Percentiles rank a stretch among this genome's conserved stretches.
phyloP scores from a whole-genome alignment of 2,113 vertebrate genomes.

The Marcusenius ussheri region DNA sequence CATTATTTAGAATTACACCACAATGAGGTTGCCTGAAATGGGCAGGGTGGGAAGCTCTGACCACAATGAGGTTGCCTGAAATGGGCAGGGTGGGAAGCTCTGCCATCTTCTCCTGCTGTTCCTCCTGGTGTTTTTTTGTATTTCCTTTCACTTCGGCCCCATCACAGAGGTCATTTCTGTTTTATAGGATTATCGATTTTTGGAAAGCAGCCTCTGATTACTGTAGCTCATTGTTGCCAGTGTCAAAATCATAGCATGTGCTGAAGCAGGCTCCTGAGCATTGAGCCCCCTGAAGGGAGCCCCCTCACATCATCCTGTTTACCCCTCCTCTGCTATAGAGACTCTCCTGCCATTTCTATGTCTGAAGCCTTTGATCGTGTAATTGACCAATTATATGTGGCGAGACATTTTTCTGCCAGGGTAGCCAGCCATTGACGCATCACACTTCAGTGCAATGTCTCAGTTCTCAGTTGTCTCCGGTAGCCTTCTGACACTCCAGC shows the following conservation, averaged over 20 bases:
- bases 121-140: background rate
- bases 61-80: background rate
- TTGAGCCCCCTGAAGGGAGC: background rate
- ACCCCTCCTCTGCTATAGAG: background rate
- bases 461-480: background rate
- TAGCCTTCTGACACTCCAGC: background rate
- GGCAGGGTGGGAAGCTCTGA: background rate
- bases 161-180: background rate
- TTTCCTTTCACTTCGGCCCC: background rate
- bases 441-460: background rate
- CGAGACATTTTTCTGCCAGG: background rate
- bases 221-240: background rate
- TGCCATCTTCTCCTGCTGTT: background rate
- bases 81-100: background rate
- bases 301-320: background rate
- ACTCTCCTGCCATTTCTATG: background rate
- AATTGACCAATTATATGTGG: background rate
- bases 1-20: background rate
- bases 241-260: background rate
- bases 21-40: background rate
- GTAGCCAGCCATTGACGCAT: background rate
- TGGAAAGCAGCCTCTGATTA: background rate
- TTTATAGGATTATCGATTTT: background rate
- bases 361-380: background rate
- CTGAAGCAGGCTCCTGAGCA: background rate